phyloP scores from a whole-genome alignment of 2,797 vertebrate species.

The Diplodus puntazzo region DNA sequence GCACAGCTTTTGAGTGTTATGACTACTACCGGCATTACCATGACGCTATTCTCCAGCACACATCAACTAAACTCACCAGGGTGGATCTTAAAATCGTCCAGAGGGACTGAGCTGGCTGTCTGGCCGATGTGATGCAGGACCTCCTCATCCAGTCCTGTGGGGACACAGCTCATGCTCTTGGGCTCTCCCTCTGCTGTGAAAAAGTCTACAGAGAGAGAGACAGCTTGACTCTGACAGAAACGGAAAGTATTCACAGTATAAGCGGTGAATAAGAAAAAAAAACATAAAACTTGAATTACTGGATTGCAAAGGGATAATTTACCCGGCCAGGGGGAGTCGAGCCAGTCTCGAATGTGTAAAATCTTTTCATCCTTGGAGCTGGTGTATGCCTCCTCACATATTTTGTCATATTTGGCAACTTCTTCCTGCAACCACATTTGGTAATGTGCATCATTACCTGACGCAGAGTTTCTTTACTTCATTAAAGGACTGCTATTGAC shows the following conservation, averaged over 20 bases:
- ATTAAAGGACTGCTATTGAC: slow-evolving; percentile 20
- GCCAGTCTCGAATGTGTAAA: slow-evolving; percentile 91
- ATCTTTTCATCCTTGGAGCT: slow-evolving; percentile 94
- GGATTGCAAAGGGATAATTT: slow-evolving; percentile 12
- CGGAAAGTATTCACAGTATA: slow-evolving; percentile 12
- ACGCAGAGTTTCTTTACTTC: slow-evolving; percentile 13
- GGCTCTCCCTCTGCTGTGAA: slow-evolving; percentile 93
- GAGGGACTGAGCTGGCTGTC: slow-evolving; percentile 91
- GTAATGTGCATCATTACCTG: neutral
- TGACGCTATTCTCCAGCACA: slow-evolving; percentile 11
- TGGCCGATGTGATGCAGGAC: slow-evolving; percentile 89
- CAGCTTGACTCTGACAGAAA: slow-evolving; percentile 4
- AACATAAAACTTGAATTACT: neutral
- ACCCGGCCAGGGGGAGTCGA: slow-evolving; percentile 94
- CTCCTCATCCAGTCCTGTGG: slow-evolving; percentile 90
- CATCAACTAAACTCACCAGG: slow-evolving; percentile 60
- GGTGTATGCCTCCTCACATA: slow-evolving; percentile 93
- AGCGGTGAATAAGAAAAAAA: neutral
- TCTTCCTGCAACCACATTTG: slow-evolving; percentile 87
- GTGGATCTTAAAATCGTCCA: slow-evolving; percentile 93
- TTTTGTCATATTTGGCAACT: slow-evolving; percentile 94
- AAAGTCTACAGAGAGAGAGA: slow-evolving; percentile 84
- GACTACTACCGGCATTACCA: neutral
- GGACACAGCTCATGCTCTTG: slow-evolving; percentile 90
- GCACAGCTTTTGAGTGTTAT: neutral